A percentile compares a stretch with the other conserved stretches of the same genome.
phyloP scores from a whole-genome alignment of 2,113 vertebrate genomes.

The Mixornis gularis region DNA sequence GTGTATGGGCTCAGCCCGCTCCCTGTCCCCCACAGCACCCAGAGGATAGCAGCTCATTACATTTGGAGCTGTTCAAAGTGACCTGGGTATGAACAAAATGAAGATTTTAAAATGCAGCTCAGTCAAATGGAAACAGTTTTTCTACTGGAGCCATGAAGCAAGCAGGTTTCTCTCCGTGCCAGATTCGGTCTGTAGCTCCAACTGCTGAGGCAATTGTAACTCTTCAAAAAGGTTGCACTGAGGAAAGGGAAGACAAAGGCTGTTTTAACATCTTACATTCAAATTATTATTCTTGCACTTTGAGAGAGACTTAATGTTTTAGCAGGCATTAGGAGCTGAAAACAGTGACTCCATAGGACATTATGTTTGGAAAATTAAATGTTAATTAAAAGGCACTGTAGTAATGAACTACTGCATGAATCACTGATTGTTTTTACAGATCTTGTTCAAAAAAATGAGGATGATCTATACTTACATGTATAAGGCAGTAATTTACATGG shows the following conservation, averaged over 20 bases:
- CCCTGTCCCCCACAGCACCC: background rate
- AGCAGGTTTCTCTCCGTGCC: background rate
- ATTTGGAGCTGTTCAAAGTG: background rate
- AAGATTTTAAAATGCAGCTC: background rate
- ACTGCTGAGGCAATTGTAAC: background rate
- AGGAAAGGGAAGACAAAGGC: background rate
- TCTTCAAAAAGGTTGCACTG: background rate
- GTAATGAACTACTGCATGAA: constrained; percentile 7
- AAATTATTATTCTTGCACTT: constrained; percentile 3
- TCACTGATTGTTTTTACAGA: constrained; percentile 37
- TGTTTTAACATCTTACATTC: constrained; percentile 23
- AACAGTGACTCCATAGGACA: constrained; percentile 16
- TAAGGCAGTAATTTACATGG: constrained; percentile 17
- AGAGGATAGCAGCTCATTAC: background rate
- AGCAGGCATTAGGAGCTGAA: constrained; percentile 1
- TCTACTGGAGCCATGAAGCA: background rate
- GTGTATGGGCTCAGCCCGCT: background rate
- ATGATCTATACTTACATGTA: constrained; percentile 1
- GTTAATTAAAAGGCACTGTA: constrained; percentile 41
- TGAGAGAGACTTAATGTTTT: constrained; percentile 21
- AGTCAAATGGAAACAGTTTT: background rate
- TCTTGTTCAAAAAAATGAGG: background rate
- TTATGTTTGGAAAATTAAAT: constrained; percentile 48
- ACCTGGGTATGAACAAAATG: background rate
- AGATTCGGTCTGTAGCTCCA: background rate